Evolutionary conservation across 2,888 invertebrate genomes (phyloP), one percentile per base, ranked within the genome.

Genomic region (Diogma glabrata): DNA sequence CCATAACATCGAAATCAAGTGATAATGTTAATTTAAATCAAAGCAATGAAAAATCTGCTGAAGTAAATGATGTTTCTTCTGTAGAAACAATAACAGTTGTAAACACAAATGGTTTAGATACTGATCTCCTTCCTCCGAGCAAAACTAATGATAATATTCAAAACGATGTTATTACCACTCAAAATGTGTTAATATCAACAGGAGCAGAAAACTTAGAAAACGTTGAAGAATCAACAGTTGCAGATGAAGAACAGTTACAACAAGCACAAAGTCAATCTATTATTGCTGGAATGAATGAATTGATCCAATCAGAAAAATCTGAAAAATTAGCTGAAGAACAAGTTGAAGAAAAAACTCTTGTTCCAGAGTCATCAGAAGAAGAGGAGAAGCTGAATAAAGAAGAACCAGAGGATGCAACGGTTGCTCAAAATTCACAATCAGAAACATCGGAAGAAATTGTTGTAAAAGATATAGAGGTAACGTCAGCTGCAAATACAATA

Each of bases 181-280:
- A n/a, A n/a, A n/a, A n/a, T n/a, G n/a, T n/a, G n/a, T n/a, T n/a
- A n/a, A n/a, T 9, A 24, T 9, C 24, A 24, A 24, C 24, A 24
- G n/a, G n/a, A n/a, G 24, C 24, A n/a, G n/a, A n/a, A n/a, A n/a
- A n/a, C n/a, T n/a, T n/a, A n/a, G n/a, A n/a, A n/a, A n/a, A n/a
- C n/a, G 22, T 43, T 23, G 46, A 46, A 26, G 46, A 46, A 24
- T n/a, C 14, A 46, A 46, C 17, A 4, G 55, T 59, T 4, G 78
- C 78, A 47, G 78, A 79, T 55, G 75, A 75, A 38, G 81, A 81
- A 61, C 76, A 79, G 62, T 64, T 84, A 36, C 81, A 82, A 67
- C 74, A 79, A 54, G 81, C 82, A 20, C 82, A 83, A 56, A 81
- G 81, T 43, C 82, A 83, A 60, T 82, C 82, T 0, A 82, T 83